phyloP scores from a whole-genome alignment of 2,113 vertebrate genomes.

The Cyanoderma ruficeps region DNA sequence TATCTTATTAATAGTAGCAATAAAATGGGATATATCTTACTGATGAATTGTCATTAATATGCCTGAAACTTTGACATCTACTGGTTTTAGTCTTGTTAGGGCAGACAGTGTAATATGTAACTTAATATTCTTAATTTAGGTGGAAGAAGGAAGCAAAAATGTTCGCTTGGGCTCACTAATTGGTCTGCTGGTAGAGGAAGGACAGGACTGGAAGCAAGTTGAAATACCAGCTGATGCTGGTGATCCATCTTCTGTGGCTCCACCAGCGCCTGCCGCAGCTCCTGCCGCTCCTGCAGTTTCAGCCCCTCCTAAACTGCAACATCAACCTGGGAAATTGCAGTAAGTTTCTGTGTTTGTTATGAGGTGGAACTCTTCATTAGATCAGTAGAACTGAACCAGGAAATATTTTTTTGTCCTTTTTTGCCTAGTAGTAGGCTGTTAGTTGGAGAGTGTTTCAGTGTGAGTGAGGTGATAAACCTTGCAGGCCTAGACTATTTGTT shows the following conservation, averaged over 20 bases:
- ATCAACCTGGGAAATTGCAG: slow-evolving; percentile 52
- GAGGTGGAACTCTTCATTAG: not conserved
- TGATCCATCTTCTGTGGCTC: slow-evolving; percentile 32
- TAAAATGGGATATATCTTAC: not conserved
- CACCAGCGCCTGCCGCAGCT: not conserved
- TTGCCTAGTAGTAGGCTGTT: not conserved
- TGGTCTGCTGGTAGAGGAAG: slow-evolving; percentile 91
- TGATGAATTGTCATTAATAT: not conserved
- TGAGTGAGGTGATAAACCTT: not conserved
- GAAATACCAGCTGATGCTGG: slow-evolving; percentile 80
- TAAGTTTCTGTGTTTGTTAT: slow-evolving; percentile 38
- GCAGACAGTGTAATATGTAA: not conserved
- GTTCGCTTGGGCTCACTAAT: slow-evolving; percentile 88
- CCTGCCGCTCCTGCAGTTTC: slow-evolving; percentile 39
- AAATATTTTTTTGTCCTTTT: not conserved
- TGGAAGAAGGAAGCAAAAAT: slow-evolving; percentile 89
- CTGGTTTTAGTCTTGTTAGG: not conserved
- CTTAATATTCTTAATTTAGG: slow-evolving; percentile 69
- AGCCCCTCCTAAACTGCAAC: slow-evolving; percentile 32
- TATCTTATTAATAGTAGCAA: not conserved
- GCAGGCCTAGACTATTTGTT: not conserved
- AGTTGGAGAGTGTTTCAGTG: not conserved
- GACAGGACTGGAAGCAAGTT: slow-evolving; percentile 92
- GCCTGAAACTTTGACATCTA: not conserved
- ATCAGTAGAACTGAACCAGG: not conserved